Conservation (phyloP, 2,113 vertebrate species). For the Tragulus kanchil region DNA sequence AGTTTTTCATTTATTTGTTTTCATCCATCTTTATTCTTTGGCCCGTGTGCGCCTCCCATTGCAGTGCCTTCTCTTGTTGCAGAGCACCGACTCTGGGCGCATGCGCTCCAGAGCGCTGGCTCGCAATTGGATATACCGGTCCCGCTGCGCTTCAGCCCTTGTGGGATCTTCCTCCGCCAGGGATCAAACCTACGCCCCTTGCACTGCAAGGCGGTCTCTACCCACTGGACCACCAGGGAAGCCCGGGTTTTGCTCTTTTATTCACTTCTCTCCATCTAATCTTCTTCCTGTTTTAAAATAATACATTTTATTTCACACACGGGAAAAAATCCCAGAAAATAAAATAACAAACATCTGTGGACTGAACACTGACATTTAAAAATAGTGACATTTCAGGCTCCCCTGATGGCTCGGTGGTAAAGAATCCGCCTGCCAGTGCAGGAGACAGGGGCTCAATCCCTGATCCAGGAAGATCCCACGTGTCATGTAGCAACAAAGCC, state of each 20-base stretch:
- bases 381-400: background rate
- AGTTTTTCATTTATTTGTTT: too few species aligned
- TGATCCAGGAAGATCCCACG: background rate
- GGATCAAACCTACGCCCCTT: too few species aligned
- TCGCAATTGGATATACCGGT: too few species aligned
- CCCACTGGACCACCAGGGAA: too few species aligned
- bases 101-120: too few species aligned
- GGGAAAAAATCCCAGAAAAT: background rate
- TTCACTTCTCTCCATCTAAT: background rate
- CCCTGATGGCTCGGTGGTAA: background rate
- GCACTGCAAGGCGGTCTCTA: too few species aligned
- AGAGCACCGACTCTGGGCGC: too few species aligned
- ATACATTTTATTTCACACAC: background rate
- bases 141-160: too few species aligned
- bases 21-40: too few species aligned
- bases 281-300: background rate
- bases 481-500: fast-evolving
- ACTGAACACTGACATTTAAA: background rate
- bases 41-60: too few species aligned
- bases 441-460: background rate
- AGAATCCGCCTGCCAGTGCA: background rate
- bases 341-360: background rate
- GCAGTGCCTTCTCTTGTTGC: too few species aligned
- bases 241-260: background rate
- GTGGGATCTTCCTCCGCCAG: too few species aligned